A percentile compares a stretch with the other conserved stretches of the same genome.
Conservation (phyloP, 1,140 invertebrate genomes). For the Berghia stephanieae region DNA sequence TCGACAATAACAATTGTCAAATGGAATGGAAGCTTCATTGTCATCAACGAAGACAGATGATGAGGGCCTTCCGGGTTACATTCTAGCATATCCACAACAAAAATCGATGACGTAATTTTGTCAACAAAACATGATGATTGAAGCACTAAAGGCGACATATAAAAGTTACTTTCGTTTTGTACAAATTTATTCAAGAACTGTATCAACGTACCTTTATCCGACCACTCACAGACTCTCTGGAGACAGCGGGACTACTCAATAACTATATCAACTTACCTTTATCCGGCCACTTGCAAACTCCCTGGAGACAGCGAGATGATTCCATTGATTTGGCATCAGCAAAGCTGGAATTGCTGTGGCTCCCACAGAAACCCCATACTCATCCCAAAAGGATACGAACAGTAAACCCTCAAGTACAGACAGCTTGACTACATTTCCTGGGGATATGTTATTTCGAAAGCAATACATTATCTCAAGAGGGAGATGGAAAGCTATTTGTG, state of each 20-base stretch:
- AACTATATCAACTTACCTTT: slow-evolving; percentile 19
- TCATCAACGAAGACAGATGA: too few relatives aligned
- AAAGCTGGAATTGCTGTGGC: slow-evolving; percentile 38
- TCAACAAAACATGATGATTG: background rate
- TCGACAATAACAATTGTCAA: too few relatives aligned
- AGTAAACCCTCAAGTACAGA: slow-evolving; percentile 36
- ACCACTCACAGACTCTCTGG: slow-evolving; percentile 33
- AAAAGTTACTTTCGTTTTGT: too few relatives aligned
- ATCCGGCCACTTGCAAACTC: slow-evolving; percentile 35
- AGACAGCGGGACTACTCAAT: slow-evolving; percentile 32
- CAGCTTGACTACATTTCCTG: slow-evolving; percentile 36
- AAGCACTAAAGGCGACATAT: too few relatives aligned
- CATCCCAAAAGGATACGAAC: slow-evolving; percentile 44
- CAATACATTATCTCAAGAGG: too few relatives aligned
- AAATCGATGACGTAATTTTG: background rate
- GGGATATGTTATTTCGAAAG: too few relatives aligned
- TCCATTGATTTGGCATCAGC: slow-evolving; percentile 30
- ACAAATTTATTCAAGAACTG: too few relatives aligned
- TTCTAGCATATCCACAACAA: too few relatives aligned
- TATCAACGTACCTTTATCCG: slow-evolving; percentile 30
- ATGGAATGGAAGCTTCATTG: too few relatives aligned
- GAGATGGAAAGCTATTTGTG: too few relatives aligned
- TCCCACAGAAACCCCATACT: slow-evolving; percentile 43
- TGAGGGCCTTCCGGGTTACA: too few relatives aligned
- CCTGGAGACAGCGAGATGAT: slow-evolving; percentile 37